Evolutionary conservation across 2,797 vertebrate species (phyloP).

Genomic region (Fundulus diaphanus): DNA sequence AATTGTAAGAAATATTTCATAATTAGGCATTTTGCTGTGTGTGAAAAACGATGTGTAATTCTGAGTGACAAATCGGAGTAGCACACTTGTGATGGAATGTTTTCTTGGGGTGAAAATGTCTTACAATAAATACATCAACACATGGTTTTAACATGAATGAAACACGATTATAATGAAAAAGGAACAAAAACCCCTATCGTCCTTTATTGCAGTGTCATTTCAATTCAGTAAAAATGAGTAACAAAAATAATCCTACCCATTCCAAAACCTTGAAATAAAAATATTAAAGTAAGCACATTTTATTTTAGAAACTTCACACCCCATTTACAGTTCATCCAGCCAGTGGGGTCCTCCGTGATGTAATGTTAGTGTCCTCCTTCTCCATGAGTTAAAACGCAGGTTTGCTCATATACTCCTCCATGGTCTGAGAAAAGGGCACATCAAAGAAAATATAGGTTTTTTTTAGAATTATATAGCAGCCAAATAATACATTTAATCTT

Average conservation of each 20-base stretch:
- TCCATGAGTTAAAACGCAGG: constrained; percentile 87
- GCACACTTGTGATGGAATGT: constrained; percentile 1
- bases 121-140: constrained; percentile 27
- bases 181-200: constrained; percentile 14
- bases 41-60: neutral
- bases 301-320: constrained; percentile 37
- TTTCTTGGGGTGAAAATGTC: constrained; percentile 20
- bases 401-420: constrained; percentile 98
- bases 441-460: constrained; percentile 12
- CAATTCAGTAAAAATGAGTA: constrained; percentile 20
- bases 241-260: constrained; percentile 1
- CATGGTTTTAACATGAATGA: constrained; percentile 28
- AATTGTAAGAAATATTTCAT: constrained; percentile 15
- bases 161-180: constrained; percentile 16
- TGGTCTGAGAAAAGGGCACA: constrained; percentile 81
- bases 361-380: constrained; percentile 2
- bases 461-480: neutral
- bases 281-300: constrained; percentile 14
- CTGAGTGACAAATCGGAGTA: neutral
- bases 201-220: constrained; percentile 30
- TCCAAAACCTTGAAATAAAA: too few relatives aligned
- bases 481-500: constrained; percentile 8
- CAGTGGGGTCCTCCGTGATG: constrained; percentile 15
- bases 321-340: constrained; percentile 34
- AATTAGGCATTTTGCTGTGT: neutral